Evolutionary conservation across 2,888 invertebrate species (phyloP), one percentile per base, ranked within the genome.

Genomic region (Leptura quadrifasciata): DNA sequence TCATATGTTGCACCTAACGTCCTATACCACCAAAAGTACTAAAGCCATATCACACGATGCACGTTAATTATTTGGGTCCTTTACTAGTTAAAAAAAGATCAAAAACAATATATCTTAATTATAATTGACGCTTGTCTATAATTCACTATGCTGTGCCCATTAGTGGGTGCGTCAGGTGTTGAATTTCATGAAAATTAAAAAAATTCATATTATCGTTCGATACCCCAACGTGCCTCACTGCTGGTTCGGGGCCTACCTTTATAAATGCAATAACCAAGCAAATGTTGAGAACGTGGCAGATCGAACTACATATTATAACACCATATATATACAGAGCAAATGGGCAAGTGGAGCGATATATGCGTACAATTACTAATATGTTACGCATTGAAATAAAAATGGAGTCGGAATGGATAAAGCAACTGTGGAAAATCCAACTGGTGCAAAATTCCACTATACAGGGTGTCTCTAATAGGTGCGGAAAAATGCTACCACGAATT

Each of bases 41-140:
- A 0, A 80, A 83, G 3, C 88, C 88, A 0, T 88, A 89, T 54
- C 85, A 88, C 67, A 88, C 87, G 0, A 27, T 89, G 12, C 88
- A 88, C 73, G 64, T 88, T 0, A 88, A 89, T 77, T 88, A 88
- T 72, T 71, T 88, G 5, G 87, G 87, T 0, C 87, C 87, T 8
- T 88, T 65, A 47, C 65, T 20, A 24, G 54, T 47, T 47, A n/a
- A 47, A 47, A 18, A 65, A 65, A 18, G 65, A 65, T 15, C 35
- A 47, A 12, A 47, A 39, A 4, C 52, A 67, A 20, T 54, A 67
- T 54, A 67, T 67, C 27, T 21, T 67, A 21, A 17, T 18, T 17
- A 67, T 67, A 17, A 24, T 67, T 54, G 67, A 67, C 18, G 54
- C 24, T 21, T 65, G 39, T 39, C 39, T 47, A 21, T 39, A 65